Evolutionary conservation across 1,140 invertebrate species (phyloP).

Genomic region (Penaeus japonicus): DNA sequence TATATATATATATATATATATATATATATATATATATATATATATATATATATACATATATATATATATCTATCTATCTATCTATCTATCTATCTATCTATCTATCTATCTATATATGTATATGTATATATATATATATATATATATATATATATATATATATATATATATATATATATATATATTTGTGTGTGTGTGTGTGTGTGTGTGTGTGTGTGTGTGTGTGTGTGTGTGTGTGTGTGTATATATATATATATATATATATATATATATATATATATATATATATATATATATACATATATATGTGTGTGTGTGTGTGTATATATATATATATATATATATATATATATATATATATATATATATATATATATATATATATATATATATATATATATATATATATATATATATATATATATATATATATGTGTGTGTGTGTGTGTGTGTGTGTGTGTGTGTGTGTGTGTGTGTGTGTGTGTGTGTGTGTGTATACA

Average conservation of each 20-base stretch:
- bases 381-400: background rate
- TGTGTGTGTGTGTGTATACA: background rate
- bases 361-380: background rate
- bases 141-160: too few relatives aligned
- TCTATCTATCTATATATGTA: too few relatives aligned
- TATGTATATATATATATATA: too few relatives aligned
- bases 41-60: too few relatives aligned
- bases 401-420: background rate
- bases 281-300: background rate
- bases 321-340: constrained; percentile 6
- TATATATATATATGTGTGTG: background rate
- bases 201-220: background rate
- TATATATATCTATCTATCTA: too few relatives aligned
- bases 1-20: too few relatives aligned
- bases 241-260: background rate
- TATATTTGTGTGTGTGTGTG: too few relatives aligned
- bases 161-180: too few relatives aligned
- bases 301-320: background rate
- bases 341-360: background rate
- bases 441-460: background rate
- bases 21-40: too few relatives aligned
- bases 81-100: too few relatives aligned
- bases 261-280: background rate
- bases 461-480: background rate
- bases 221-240: background rate